Evolutionary conservation across 2,113 vertebrate species (phyloP).

Genomic region (Bungarus multicinctus): DNA sequence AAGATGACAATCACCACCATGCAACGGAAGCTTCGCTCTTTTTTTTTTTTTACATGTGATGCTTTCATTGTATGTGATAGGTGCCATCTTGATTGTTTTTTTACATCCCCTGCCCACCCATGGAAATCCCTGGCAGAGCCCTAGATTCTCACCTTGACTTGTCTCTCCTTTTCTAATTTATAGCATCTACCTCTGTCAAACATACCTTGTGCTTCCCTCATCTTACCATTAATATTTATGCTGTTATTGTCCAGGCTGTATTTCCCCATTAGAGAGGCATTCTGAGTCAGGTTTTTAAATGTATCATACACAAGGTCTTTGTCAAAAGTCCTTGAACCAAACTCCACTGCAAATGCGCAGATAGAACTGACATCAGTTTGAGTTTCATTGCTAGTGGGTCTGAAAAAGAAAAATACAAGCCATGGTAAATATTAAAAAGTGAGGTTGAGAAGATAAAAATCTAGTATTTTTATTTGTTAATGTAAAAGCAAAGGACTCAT

Average conservation of each 20-base stretch:
- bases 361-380: slow-evolving; percentile 50
- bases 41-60: not conserved
- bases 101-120: not conserved
- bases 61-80: not conserved
- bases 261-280: slow-evolving; percentile 57
- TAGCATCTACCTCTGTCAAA: not conserved
- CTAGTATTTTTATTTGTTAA: not conserved
- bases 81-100: not conserved
- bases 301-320: slow-evolving; percentile 57
- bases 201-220: not conserved
- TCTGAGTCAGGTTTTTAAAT: slow-evolving; percentile 52
- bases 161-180: not conserved
- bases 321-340: not conserved
- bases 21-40: not conserved
- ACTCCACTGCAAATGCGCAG: slow-evolving; percentile 53
- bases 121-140: not conserved
- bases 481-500: not conserved
- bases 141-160: not conserved
- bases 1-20: not conserved
- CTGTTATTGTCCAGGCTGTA: slow-evolving; percentile 65
- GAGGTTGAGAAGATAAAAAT: not conserved
- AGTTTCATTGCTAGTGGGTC: slow-evolving; percentile 38
- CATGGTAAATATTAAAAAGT: not conserved
- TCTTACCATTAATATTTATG: slow-evolving; percentile 68
- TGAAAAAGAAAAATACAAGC: slow-evolving; percentile 20